Conservation (phyloP, 2,797 vertebrate genomes). For the Falco concolor region DNA sequence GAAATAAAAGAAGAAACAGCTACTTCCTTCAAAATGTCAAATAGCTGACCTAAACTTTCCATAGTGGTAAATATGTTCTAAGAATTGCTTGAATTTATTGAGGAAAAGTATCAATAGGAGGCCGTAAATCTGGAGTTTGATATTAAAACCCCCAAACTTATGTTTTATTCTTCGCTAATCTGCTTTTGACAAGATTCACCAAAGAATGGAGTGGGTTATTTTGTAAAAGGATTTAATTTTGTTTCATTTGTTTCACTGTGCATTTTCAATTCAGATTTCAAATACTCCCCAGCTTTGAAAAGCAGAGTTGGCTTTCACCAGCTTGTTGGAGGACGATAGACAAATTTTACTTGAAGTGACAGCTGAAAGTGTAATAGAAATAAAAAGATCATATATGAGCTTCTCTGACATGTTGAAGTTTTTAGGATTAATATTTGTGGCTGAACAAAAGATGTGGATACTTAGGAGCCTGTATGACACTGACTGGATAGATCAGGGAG, state of each 20-base stretch:
- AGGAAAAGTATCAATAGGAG: background rate
- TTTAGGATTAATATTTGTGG: background rate
- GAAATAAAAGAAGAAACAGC: background rate
- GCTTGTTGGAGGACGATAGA: background rate
- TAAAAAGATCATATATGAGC: background rate
- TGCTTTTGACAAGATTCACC: background rate
- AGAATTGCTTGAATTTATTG: background rate
- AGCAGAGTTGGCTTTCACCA: background rate
- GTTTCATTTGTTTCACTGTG: background rate
- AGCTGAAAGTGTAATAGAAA: background rate
- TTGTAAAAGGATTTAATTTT: background rate
- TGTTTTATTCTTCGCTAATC: background rate
- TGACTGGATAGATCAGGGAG: background rate
- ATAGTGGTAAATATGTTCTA: background rate
- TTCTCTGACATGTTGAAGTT: background rate
- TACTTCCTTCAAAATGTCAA: background rate
- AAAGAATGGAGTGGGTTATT: background rate
- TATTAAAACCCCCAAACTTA: background rate
- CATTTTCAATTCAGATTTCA: background rate
- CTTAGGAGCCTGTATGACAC: background rate
- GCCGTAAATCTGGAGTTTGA: background rate
- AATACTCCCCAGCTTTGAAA: background rate
- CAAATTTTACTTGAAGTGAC: background rate
- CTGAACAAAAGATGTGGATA: background rate
- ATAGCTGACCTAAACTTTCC: background rate